phyloP scores from a whole-genome alignment of 1,140 invertebrate species.

The Pogonomyrmex californicus region DNA sequence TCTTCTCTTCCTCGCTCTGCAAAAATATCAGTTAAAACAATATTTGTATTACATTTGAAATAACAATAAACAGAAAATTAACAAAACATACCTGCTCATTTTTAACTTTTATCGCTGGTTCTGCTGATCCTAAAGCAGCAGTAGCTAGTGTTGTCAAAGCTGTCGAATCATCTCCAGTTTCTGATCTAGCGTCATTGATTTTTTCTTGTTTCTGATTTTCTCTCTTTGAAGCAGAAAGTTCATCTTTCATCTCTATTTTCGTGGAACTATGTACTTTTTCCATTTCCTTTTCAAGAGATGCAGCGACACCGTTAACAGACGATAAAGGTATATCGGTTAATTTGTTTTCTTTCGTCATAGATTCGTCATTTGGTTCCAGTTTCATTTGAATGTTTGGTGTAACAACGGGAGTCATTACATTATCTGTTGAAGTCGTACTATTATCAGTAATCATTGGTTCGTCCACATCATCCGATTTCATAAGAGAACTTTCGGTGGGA shows the following conservation, averaged over 20 bases:
- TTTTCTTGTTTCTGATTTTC: conserved; percentile 78
- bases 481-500: conserved; percentile 51
- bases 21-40: conserved; percentile 34
- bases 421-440: conserved; percentile 23
- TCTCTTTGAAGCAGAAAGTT: conserved; percentile 53
- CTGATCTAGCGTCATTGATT: conserved; percentile 74
- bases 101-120: conserved; percentile 83
- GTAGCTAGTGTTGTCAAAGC: conserved; percentile 92
- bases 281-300: conserved; percentile 75
- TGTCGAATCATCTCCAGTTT: conserved; percentile 86
- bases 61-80: neutral
- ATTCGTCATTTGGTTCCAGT: conserved; percentile 63
- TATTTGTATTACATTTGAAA: conserved; percentile 13
- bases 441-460: conserved; percentile 70
- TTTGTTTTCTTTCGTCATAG: conserved; percentile 60
- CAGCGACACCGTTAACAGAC: conserved; percentile 73
- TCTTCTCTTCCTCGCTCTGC: conserved; percentile 86
- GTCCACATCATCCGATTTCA: conserved; percentile 71
- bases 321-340: conserved; percentile 42
- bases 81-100: conserved; percentile 75
- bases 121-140: conserved; percentile 89
- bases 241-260: conserved; percentile 76
- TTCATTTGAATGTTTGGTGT: conserved; percentile 64
- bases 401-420: conserved; percentile 46
- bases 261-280: conserved; percentile 71